Conservation (phyloP, 2,888 invertebrate genomes). For the Temnothorax unifasciatus region DNA sequence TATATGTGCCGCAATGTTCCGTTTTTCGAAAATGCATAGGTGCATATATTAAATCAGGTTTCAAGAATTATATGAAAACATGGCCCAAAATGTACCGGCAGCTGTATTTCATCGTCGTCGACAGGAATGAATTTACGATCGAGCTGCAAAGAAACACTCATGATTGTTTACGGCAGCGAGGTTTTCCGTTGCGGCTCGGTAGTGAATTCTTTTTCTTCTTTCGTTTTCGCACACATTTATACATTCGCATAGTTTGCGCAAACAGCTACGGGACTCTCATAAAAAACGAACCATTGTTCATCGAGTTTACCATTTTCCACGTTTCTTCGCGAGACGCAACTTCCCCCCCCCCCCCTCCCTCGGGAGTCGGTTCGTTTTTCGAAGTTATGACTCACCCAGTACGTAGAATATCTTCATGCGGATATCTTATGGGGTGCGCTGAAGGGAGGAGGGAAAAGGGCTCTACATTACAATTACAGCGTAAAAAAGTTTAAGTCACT, state of each 20-base stretch:
- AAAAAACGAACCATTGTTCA: slow-evolving; percentile 74
- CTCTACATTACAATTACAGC: slow-evolving; percentile 52
- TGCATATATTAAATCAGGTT: slow-evolving; percentile 61
- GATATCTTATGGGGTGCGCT: slow-evolving; percentile 44
- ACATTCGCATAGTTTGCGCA: slow-evolving; percentile 54
- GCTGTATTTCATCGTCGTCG: slow-evolving; percentile 75
- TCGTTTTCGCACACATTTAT: slow-evolving; percentile 55
- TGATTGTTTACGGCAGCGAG: slow-evolving; percentile 79
- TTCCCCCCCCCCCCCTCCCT: background rate
- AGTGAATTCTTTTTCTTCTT: slow-evolving; percentile 8
- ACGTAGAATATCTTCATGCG: slow-evolving; percentile 15
- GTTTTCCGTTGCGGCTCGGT: slow-evolving; percentile 44
- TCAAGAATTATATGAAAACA: slow-evolving; percentile 48
- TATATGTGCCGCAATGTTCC: background rate
- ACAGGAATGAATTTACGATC: slow-evolving; percentile 80
- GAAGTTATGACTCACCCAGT: slow-evolving; percentile 56
- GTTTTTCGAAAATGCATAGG: slow-evolving; percentile 20
- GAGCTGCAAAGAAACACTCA: slow-evolving; percentile 75
- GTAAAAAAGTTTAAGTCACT: slow-evolving; percentile 60
- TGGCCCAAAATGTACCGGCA: slow-evolving; percentile 46
- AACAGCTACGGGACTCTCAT: slow-evolving; percentile 67
- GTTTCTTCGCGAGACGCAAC: slow-evolving; percentile 66
- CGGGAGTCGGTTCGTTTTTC: slow-evolving; percentile 49
- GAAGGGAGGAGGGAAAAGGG: background rate
- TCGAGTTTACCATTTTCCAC: slow-evolving; percentile 72